phyloP scores from a whole-genome alignment of 2,888 invertebrate genomes.

The Thereva nobilitata region DNA sequence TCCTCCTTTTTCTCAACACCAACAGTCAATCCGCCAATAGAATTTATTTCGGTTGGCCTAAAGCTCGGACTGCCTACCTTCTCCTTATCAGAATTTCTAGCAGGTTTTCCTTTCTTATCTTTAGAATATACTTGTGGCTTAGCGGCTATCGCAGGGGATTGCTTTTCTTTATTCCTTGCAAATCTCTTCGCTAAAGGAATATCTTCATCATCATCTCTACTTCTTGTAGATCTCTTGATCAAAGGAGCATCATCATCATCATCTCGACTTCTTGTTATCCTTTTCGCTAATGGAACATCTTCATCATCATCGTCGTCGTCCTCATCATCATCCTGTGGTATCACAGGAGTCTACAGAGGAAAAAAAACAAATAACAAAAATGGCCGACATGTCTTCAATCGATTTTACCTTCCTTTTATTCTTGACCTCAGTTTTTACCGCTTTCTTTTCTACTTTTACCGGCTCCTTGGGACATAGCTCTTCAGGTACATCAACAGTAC shows the following conservation, averaged over 20 bases:
- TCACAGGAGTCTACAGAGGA: slow-evolving; percentile 5
- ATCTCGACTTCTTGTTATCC: slow-evolving; percentile 51
- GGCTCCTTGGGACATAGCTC: not conserved
- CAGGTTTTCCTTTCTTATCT: slow-evolving; percentile 5
- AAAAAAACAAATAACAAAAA: slow-evolving; percentile 5
- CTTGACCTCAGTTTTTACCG: slow-evolving; percentile 15
- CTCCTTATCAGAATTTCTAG: slow-evolving; percentile 49
- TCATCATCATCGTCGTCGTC: slow-evolving; percentile 50
- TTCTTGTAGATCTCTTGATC: slow-evolving; percentile 58
- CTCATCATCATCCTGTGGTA: slow-evolving; percentile 5
- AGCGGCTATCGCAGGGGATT: not conserved
- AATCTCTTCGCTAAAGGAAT: slow-evolving; percentile 60
- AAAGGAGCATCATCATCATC: slow-evolving; percentile 59
- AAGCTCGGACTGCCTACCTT: slow-evolving; percentile 54
- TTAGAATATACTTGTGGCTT: slow-evolving; percentile 26
- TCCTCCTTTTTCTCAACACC: slow-evolving; percentile 63
- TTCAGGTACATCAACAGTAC: slow-evolving; percentile 50
- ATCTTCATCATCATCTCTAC: slow-evolving; percentile 53
- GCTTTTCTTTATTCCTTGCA: slow-evolving; percentile 47
- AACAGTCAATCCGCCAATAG: slow-evolving; percentile 72
- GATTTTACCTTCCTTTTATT: slow-evolving; percentile 56
- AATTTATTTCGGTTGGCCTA: slow-evolving; percentile 72
- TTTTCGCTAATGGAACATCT: slow-evolving; percentile 59
- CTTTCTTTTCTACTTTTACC: not conserved
- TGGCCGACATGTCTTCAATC: not conserved